Conservation (phyloP, 2,797 vertebrate species). For the Mergus octosetaceus region DNA sequence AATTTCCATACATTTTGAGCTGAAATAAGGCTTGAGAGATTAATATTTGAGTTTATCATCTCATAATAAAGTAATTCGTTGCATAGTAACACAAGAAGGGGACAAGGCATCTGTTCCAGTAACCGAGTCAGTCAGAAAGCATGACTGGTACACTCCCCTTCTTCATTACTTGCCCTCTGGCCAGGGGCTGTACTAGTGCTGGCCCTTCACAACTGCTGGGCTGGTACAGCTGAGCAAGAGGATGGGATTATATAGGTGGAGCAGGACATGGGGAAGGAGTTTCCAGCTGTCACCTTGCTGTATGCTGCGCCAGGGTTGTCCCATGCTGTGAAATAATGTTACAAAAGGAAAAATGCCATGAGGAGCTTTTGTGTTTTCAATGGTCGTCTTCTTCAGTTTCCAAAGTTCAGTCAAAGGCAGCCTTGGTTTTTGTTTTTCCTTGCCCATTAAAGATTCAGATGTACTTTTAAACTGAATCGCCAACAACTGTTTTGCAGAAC, state of each 20-base stretch:
- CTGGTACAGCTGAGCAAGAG: neutral
- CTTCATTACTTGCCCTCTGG: neutral
- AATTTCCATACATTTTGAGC: conserved; percentile 5
- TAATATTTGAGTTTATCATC: neutral
- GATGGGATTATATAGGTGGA: neutral
- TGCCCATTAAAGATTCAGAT: neutral
- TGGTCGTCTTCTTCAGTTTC: neutral
- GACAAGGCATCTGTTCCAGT: neutral
- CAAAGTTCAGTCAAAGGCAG: neutral
- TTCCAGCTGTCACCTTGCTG: neutral
- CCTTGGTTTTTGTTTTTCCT: neutral
- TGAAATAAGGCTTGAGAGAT: neutral
- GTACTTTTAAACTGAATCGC: neutral
- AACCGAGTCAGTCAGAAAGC: neutral
- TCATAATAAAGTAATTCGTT: neutral
- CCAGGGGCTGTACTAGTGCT: neutral
- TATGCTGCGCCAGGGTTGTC: neutral
- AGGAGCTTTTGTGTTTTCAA: neutral
- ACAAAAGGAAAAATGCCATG: neutral
- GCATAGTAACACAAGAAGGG: neutral
- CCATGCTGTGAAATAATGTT: neutral
- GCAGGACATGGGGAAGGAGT: neutral
- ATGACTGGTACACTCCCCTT: neutral
- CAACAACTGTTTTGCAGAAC: neutral
- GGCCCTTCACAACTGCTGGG: accelerated